phyloP scores from a whole-genome alignment of 2,888 invertebrate species.

The Cosmia pyralina region DNA sequence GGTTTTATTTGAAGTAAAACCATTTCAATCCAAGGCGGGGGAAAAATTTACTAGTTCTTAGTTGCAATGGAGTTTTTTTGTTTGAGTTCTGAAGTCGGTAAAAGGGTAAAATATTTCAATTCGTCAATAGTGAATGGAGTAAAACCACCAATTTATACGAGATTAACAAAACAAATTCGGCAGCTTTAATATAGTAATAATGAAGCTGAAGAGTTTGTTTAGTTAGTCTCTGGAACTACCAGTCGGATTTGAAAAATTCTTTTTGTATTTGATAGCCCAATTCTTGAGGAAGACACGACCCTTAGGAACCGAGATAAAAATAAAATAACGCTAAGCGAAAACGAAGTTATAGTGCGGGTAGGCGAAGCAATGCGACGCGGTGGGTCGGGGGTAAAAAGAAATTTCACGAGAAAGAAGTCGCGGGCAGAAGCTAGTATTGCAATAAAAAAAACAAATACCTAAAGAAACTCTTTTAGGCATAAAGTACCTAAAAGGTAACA shows the following conservation, averaged over 20 bases:
- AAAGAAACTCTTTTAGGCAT: background rate
- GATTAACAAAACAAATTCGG: too few species aligned
- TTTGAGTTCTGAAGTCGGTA: conserved; percentile 24
- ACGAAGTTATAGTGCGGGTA: background rate
- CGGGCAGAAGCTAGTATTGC: too few species aligned
- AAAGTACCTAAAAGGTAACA: background rate
- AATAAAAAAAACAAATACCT: background rate
- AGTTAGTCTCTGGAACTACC: too few species aligned
- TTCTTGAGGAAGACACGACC: too few species aligned
- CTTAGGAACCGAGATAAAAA: too few species aligned
- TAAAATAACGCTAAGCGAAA: background rate
- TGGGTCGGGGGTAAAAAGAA: background rate
- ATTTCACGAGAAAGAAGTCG: too few species aligned
- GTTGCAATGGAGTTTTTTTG: conserved; percentile 27
- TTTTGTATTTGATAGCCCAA: too few species aligned
- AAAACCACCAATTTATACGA: too few species aligned
- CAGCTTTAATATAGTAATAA: too few species aligned
- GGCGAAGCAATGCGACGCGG: background rate
- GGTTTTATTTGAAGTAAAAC: conserved; percentile 59
- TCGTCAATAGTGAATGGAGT: background rate
- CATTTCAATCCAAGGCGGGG: conserved; percentile 36
- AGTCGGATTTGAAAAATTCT: too few species aligned
- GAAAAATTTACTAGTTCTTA: conserved; percentile 44
- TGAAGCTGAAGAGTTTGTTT: too few species aligned
- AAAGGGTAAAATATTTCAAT: conserved; percentile 10